Evolutionary conservation across 1,140 invertebrate genomes (phyloP), one percentile per base, ranked within the genome.

Genomic region (Drosophila ercepeae): DNA sequence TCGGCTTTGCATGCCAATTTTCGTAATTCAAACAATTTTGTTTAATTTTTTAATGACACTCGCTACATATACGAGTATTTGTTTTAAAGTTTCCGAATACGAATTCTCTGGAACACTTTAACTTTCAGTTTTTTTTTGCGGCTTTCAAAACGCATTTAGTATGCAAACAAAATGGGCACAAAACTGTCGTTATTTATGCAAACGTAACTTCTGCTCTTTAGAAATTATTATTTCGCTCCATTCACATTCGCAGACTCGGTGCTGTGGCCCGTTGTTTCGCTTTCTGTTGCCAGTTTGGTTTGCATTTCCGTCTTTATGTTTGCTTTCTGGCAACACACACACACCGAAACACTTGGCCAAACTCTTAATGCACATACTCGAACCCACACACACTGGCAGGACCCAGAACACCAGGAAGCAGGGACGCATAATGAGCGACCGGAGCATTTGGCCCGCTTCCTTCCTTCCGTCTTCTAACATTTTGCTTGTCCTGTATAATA

Each of bases 191-290:
- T 86, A 78, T 77, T 86, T 88, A 86, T 86, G 81, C 81, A 86
- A 86, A 88, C 77, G 58, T 74, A 88, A 82, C 82, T 88, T 88
- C 77, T 77, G 69, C 81, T 74, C 82, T 86, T 88, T 86, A 77
- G 73, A 86, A 86, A 86, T 88, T 88, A 86, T 86, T 86, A 88
- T 84, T 79, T 81, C 52, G 57, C 71, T 75, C 65, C 68, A 69
- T 79, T 61, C 39, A 46, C 61, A 53, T 78, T 75, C 18, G 53
- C 64, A 42, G 14, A 57, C 34, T 36, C 46, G 50, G 21, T 42
- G 49, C 52, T 41, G 48, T 34, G 58, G 68, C 11, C 42, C 49
- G 49, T 83, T 77, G 78, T 45, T 64, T 78, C 61, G 59, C 53
- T 82, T 75, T 54, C 58, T 58, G 79, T 75, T 83, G 70, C 72